Evolutionary conservation across 2,888 invertebrate genomes (phyloP), one percentile per base, ranked within the genome.

Genomic region (Mythimna loreyi): DNA sequence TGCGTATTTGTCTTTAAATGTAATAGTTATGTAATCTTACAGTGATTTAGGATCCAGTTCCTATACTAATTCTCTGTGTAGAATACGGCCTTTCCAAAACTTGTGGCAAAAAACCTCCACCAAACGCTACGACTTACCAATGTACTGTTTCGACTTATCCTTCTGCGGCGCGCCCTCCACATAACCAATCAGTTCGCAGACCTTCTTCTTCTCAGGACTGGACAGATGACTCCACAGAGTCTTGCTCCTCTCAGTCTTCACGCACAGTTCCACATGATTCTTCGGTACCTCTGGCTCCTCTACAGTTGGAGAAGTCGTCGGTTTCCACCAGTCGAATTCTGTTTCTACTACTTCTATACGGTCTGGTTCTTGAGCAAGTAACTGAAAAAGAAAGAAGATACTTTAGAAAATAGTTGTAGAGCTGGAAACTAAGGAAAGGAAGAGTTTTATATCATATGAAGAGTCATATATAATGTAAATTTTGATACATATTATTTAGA

Each of bases 111-210:
- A 40, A 40, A 4, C 3, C 28, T 7, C 16, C 11, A 45, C 47
- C 4, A 21, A 43, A 30, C 33, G 23, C 2, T n/a, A 73, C 40
- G 1, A 13, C 36, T 90, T 55, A 96, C 97, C 97, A 81, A 97
- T 97, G 81, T 96, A 96, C 83, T 96, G 96, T 67, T 96, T 96
- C 0, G 94, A 93, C 66, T 92, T 93, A 75, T 94, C 95, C 64
- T 85, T 89, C 36, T 84, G 86, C 0, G 96, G 93, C 53, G 94
- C 96, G 6, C 96, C 96, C 76, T 97, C 96, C 9, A 94, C 96
- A 76, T 97, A 97, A 0, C 97, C 97, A 36, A 97, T 97, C n/a
- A 96, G 96, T 81, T 97, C 96, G 82, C 96, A 97, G 25, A 97
- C 94, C 66, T 94, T 95, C 82, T 95, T 94, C 87, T 96, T 97